phyloP scores from a whole-genome alignment of 2,888 invertebrate genomes.

The Dasypolia templi region DNA sequence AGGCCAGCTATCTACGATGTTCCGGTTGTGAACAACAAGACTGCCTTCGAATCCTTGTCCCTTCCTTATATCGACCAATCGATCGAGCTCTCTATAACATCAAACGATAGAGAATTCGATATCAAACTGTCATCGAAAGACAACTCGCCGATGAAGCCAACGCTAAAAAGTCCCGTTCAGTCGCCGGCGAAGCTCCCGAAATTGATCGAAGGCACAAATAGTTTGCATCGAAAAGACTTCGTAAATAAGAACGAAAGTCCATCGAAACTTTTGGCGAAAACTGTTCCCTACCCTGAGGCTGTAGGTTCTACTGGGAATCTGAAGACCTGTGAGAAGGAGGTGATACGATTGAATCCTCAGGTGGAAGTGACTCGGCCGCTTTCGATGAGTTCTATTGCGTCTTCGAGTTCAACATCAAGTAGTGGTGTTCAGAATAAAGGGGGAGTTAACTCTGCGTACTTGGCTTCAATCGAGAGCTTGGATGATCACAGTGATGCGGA shows the following conservation, averaged over 20 bases:
- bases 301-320: conserved; percentile 87
- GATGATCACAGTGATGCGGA: conserved; percentile 95
- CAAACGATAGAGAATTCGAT: conserved; percentile 89
- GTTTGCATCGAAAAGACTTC: conserved; percentile 85
- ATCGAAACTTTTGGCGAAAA: conserved; percentile 79
- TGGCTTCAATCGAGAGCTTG: conserved; percentile 96
- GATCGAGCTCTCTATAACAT: conserved; percentile 86
- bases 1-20: conserved; percentile 87
- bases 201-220: conserved; percentile 79
- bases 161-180: conserved; percentile 73
- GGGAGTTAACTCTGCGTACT: conserved; percentile 93
- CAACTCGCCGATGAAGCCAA: conserved; percentile 80
- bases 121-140: conserved; percentile 86
- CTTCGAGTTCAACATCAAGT: conserved; percentile 92
- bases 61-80: conserved; percentile 88
- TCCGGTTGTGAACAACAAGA: conserved; percentile 83
- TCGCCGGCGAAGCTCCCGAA: conserved; percentile 81
- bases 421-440: conserved; percentile 92
- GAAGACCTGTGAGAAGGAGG: conserved; percentile 84
- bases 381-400: conserved; percentile 94
- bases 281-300: conserved; percentile 82
- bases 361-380: conserved; percentile 92
- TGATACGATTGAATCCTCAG: conserved; percentile 88
- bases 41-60: conserved; percentile 86
- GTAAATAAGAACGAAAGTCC: conserved; percentile 74